Percentiles rank a stretch among this genome's conserved stretches.
phyloP scores from a whole-genome alignment of 2,113 vertebrate species.

The Sylvilagus bachmani region DNA sequence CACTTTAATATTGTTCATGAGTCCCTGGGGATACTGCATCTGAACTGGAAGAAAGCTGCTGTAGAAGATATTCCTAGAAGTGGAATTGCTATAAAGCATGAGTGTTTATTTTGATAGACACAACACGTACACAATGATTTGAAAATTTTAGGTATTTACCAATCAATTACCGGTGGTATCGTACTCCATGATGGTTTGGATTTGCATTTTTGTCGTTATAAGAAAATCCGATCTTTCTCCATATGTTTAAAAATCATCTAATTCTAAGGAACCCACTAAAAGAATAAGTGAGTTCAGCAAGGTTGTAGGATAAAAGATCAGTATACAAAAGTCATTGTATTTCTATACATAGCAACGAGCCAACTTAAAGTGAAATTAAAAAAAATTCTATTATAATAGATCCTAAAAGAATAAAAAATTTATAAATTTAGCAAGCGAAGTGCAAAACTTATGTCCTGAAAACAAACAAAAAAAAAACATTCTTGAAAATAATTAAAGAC shows the following conservation, averaged over 20 bases:
- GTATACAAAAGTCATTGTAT: neutral
- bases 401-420: constrained; percentile 18
- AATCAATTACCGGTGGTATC: neutral
- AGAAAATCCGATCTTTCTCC: neutral
- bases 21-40: neutral
- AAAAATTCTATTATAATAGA: neutral
- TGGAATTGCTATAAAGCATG: neutral
- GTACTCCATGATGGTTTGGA: neutral
- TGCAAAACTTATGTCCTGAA: neutral
- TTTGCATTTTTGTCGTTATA: constrained; percentile 13
- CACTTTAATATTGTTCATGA: neutral
- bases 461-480: neutral
- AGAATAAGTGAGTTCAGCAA: constrained; percentile 15
- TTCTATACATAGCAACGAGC: neutral
- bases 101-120: neutral
- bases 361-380: neutral
- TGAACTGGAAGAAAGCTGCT: neutral
- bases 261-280: neutral
- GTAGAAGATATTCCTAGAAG: neutral
- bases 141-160: neutral
- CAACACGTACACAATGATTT: neutral
- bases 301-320: neutral
- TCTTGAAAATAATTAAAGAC: neutral
- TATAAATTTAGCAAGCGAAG: neutral
- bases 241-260: neutral